Evolutionary conservation across 23 tunicate species (phyloP).

Genomic region (Halocynthia aurantium): DNA sequence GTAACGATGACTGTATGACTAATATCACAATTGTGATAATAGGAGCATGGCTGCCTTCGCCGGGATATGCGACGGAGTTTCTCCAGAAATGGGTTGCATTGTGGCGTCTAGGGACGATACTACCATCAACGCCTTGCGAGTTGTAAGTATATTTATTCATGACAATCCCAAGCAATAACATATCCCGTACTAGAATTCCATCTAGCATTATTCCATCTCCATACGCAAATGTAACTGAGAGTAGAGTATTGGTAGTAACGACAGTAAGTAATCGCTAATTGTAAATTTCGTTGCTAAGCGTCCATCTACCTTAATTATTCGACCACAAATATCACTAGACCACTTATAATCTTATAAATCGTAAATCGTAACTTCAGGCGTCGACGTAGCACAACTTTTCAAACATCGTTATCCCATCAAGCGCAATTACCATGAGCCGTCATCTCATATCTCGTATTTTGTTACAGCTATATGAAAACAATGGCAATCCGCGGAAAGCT

Average conservation of each 20-base stretch:
- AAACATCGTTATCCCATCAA: not conserved
- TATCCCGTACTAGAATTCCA: not conserved
- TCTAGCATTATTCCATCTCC: no score
- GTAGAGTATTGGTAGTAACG: no score
- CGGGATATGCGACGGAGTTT: conserved; percentile 95
- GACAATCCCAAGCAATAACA: no score
- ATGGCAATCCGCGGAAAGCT: conserved; percentile 60
- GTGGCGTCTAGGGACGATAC: conserved; percentile 79
- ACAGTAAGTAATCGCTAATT: no score
- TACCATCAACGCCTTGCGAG: conserved; percentile 76
- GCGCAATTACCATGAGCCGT: no score
- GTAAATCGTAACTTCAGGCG: no score
- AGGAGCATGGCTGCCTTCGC: conserved; percentile 83
- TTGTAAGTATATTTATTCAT: conserved; percentile 42
- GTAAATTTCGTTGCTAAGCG: not conserved
- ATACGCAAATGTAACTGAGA: no score
- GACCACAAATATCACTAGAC: not conserved
- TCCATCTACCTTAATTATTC: not conserved
- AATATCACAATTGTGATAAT: not conserved
- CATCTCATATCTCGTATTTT: conserved; percentile 8
- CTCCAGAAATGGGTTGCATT: conserved; percentile 77
- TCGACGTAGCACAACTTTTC: not conserved
- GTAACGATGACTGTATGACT: no score
- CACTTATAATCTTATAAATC: not conserved
- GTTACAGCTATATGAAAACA: conserved; percentile 62